These are phyloP conservation scores for Sylvilagus bachmani DNA, from an alignment of 2,113 vertebrate genomes.

Conservation along the genomic window DNA sequence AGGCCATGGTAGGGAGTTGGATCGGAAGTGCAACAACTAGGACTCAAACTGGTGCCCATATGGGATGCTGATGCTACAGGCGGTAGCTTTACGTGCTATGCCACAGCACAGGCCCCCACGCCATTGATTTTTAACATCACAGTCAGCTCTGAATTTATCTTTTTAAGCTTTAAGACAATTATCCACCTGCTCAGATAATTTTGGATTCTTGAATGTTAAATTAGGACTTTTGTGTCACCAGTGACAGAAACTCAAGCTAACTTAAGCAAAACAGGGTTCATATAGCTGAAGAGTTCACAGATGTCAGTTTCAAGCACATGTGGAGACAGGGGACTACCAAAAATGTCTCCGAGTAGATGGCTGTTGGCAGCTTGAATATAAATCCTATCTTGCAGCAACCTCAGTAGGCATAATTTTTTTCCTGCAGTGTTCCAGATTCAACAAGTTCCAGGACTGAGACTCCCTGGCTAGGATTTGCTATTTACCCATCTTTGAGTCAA, in stretches of 20 bases:
- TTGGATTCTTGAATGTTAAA: slow-evolving; percentile 49
- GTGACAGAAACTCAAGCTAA: slow-evolving; percentile 52
- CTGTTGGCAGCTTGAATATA: neutral
- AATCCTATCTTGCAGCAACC: neutral
- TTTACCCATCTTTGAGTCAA: neutral
- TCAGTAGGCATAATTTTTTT: neutral
- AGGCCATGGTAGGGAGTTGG: too few relatives aligned
- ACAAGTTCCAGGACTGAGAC: neutral
- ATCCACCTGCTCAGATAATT: slow-evolving; percentile 56
- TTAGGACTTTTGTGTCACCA: slow-evolving; percentile 43
- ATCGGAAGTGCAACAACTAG: too few relatives aligned
- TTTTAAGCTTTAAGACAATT: slow-evolving; percentile 56
- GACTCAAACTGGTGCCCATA: too few relatives aligned
- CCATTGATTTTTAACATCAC: slow-evolving; percentile 46
- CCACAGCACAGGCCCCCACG: neutral
- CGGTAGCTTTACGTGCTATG: too few relatives aligned
- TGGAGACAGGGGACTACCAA: neutral
- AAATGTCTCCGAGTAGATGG: neutral
- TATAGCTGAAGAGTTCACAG: neutral
- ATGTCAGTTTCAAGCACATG: neutral
- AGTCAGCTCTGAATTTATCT: slow-evolving; percentile 44
- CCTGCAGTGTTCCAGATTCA: neutral
- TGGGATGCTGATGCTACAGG: too few relatives aligned
- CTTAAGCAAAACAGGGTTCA: neutral
- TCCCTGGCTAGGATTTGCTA: neutral